Evolutionary conservation across 2,113 vertebrate species (phyloP), one percentile per base, ranked within the genome.

Genomic region (Pavo muticus): DNA sequence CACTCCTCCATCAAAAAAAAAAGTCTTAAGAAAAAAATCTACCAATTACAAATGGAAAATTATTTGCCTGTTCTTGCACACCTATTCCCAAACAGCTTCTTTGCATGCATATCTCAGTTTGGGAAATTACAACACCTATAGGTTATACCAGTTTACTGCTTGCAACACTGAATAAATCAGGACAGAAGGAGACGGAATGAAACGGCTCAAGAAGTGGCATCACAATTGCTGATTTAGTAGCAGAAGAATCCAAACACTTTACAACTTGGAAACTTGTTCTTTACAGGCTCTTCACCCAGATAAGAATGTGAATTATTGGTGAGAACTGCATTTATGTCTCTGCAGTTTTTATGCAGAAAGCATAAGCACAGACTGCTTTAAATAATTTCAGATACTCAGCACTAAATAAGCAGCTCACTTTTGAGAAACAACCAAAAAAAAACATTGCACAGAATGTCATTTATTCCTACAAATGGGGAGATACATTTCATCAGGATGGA

Each of bases 331-430:
- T 91, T 60, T 65, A 68, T 72, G 24, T 56, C 44, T 88, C 47
- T 40, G 25, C 69, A 45, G 37, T 78, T 93, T 81, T 95, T 84
- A 75, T 81, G 76, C 73, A 91, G 69, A 68, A 81, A 87, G 69
- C 57, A 67, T 75, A 77, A 71, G 57, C 44, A 90, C 60, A 77
- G 30, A 50, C 6, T 39, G 27, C 73, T 96, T 82, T 10, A 95
- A 94, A 84, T 90, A 5, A 95, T 91, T 93, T 84, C 83, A 81
- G 57, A 78, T 54, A 93, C 76, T 93, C 94, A 72, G 79, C 65
- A 83, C 85, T 84, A 94, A 95, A 39, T 86, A 95, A 93, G 93
- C 84, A 86, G 72, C 44, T 89, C 78, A 25, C 40, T 86, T 88
- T 84, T 73, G 86, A 81, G 65, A 65, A 88, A n/a, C 37, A 86